phyloP scores from a whole-genome alignment of 2,797 vertebrate genomes.

The Paramormyrops hopkinsi region DNA sequence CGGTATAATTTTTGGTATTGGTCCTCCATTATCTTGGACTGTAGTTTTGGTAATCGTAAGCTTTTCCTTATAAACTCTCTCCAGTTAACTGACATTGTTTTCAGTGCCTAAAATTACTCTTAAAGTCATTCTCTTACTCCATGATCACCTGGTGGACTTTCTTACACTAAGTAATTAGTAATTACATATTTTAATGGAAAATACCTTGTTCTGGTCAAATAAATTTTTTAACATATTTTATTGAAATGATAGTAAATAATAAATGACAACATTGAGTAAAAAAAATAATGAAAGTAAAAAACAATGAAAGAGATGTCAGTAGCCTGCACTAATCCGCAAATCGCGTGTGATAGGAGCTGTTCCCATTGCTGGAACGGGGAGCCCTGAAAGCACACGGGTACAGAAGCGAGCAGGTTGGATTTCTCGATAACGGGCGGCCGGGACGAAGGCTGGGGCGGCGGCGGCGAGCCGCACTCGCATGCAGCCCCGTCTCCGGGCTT shows the following conservation, averaged over 20 bases:
- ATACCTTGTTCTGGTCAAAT: background rate
- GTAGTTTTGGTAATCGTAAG: background rate
- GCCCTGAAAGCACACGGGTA: background rate
- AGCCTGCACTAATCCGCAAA: background rate
- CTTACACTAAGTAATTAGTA: background rate
- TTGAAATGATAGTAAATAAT: background rate
- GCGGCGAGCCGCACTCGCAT: constrained; percentile 77
- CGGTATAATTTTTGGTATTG: background rate
- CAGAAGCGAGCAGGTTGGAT: constrained; percentile 62
- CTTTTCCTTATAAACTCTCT: background rate
- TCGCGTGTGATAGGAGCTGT: background rate
- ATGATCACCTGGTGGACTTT: background rate
- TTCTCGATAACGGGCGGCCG: constrained; percentile 86
- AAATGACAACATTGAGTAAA: background rate
- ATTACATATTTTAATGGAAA: background rate
- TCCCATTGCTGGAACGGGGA: background rate
- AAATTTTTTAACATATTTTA: background rate
- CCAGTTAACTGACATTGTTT: background rate
- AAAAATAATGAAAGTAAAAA: background rate
- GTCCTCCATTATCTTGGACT: background rate
- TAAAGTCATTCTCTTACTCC: background rate
- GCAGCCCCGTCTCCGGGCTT: constrained; percentile 52
- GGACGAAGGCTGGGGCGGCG: constrained; percentile 67
- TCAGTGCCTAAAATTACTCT: background rate
- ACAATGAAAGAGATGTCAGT: background rate